phyloP scores from a whole-genome alignment of 2,797 vertebrate species.

The Jordanella pulchra region DNA sequence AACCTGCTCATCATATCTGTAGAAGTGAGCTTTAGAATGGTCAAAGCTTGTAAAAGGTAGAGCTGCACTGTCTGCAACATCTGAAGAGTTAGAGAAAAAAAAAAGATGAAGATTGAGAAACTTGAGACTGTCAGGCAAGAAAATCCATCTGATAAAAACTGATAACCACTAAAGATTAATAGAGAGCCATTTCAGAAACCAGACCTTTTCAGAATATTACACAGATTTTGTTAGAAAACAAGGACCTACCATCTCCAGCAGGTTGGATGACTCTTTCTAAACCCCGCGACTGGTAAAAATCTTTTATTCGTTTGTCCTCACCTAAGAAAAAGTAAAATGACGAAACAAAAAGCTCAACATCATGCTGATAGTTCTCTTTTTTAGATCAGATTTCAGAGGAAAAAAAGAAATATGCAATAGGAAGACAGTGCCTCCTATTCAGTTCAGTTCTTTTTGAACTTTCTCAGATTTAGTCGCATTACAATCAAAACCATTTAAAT shows the following conservation, averaged over 20 bases:
- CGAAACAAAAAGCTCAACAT: not conserved
- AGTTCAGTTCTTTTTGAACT: not conserved
- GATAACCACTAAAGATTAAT: not conserved
- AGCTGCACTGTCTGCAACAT: constrained; percentile 86
- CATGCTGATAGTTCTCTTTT: not conserved
- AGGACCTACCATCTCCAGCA: constrained; percentile 82
- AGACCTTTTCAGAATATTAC: not conserved
- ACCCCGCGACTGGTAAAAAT: constrained; percentile 96
- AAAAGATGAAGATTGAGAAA: not conserved
- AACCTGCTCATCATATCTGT: constrained; percentile 96
- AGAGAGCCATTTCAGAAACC: not conserved
- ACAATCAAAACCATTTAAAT: not conserved
- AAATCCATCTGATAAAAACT: not conserved
- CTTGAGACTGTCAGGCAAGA: not conserved
- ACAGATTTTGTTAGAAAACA: not conserved
- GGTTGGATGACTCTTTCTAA: constrained; percentile 92
- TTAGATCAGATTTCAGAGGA: not conserved
- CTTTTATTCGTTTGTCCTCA: constrained; percentile 95
- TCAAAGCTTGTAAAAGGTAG: constrained; percentile 93
- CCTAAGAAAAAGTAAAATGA: constrained; percentile 73
- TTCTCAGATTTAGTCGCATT: not conserved
- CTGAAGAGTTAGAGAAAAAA: constrained; percentile 61
- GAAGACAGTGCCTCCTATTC: too few relatives aligned
- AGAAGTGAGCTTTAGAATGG: constrained; percentile 95
- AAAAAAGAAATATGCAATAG: not conserved